Base-by-base conservation (phyloP, 2,113 vertebrate species). In the Neotoma lepida region DNA sequence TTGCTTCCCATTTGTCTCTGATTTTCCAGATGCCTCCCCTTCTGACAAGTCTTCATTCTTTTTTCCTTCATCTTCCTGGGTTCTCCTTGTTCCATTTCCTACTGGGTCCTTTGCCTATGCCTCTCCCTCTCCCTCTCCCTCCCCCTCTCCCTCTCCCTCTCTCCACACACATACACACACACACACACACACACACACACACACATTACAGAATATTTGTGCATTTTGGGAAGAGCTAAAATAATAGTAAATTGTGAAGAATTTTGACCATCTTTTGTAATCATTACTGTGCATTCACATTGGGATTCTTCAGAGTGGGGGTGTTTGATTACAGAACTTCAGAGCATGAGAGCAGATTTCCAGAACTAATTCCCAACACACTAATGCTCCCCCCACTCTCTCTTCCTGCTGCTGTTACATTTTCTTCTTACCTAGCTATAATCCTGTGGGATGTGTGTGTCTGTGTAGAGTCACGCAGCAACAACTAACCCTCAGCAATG, bases 331-430 rank as follows among this genome's bases (percentile, higher is more conserved):
- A 91, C 93, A 97, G 90, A 86, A 61, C 70, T 96, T 92, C 64
- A 97, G 97, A 92, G 41, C 97, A 71, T 94, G 77, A 44, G 80
- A 96, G 85, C 91, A 94, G 74, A 89, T 82, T 95, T 95, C 74
- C 85, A 82, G 97, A 97, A 95, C 96, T 96, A 96, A 97, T 97
- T 98, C 96, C 98, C 94, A 96, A 86, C 93, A 94, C 95, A 95
- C 97, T 98, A 51, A 90, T 70, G 33, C 81, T 90, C 58, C 30
- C 30, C 51, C 39, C 64, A 18, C 41, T 56, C 14, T 7, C 82
- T 74, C 61, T 88, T 95, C 39, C 26, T 94, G 78, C 94, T 93
- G 51, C 93, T 90, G 49, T 88, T 97, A 97, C 96, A 95, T 97
- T 98, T 97, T 97, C 97, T 95, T 98, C 97, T 98, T 97, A 94